These are phyloP conservation scores for Fragum fragum DNA, from an alignment of 2,888 invertebrate genomes.

Conservation along the genomic window DNA sequence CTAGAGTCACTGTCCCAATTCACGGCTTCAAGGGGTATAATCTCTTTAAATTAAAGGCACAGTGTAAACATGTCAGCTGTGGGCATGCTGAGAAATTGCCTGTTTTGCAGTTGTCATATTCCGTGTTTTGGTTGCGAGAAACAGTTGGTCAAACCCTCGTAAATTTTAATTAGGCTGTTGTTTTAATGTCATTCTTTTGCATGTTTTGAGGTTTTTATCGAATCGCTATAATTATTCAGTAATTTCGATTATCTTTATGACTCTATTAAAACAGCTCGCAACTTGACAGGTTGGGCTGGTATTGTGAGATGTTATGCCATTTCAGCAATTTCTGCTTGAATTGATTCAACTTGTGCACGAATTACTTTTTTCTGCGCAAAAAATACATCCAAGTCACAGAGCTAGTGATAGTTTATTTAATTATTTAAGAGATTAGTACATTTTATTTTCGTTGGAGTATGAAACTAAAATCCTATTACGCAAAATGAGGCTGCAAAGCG, in stretches of 20 bases:
- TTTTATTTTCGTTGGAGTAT: no score
- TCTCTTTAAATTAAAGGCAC: background rate
- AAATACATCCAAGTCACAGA: no score
- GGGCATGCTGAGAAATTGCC: constrained; percentile 13
- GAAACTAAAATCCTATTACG: no score
- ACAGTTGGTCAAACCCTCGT: constrained; percentile 14
- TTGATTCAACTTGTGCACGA: no score
- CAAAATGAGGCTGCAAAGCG: no score
- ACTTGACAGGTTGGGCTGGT: no score
- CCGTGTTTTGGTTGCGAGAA: background rate
- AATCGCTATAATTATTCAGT: background rate
- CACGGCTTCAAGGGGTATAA: background rate
- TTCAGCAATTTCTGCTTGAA: no score
- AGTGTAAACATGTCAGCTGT: background rate
- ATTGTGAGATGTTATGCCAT: no score
- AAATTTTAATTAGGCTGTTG: constrained; percentile 3
- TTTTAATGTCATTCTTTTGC: background rate
- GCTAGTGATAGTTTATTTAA: no score
- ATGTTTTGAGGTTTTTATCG: background rate
- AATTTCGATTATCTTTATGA: background rate
- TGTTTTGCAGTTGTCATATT: constrained; percentile 15
- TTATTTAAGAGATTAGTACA: no score
- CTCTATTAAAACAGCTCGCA: no score
- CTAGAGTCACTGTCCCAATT: background rate
- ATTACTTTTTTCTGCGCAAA: no score